Base-by-base conservation (phyloP, 1,140 invertebrate genomes). In the Lycorma delicatula region DNA sequence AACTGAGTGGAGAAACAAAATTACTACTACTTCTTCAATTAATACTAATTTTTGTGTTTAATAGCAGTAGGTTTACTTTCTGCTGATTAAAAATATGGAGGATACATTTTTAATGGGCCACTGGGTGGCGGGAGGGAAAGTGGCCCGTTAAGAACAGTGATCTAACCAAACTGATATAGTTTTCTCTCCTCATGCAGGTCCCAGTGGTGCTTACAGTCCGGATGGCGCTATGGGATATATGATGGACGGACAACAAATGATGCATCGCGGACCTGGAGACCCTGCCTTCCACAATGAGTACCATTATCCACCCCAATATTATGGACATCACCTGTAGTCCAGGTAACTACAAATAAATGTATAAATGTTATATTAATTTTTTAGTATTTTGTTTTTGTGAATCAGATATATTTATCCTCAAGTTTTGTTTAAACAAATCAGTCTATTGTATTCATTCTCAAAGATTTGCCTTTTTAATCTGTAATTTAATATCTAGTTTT, bases 191-290 rank as follows among this genome's bases (percentile, higher is more conserved):
- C 87, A 89, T 76, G 86, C 88, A 80, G 89, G 89, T 77, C 89
- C 91, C 73, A 91, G 89, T 77, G 90, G 91, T 71, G 88, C 89
- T 55, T 96, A 96, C 78, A 93, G 91, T 80, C 92, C 92, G 61
- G 93, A 96, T 71, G 87, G 87, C 66, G 83, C 85, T 69, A 93
- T 95, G 87, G 60, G 57, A 54, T 89, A 91, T 67, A 96, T 95
- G 81, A 93, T 93, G 89, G 93, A 95, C 76, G 89, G 91, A 67
- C 89, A 92, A 76, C 86, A 88, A 71, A 93, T 93, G 89, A 93
- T 94, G 87, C 90, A 93, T 77, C 85, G 91, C 77, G 87, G 90
- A 68, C 89, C 90, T 64, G 86, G 87, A 68, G 89, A 91, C 77
- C 86, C 88, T 52, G 81, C 84, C 76, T 91, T 91, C 82, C 88